Percentiles rank a stretch among this genome's conserved stretches.
Conservation (phyloP, 2,797 vertebrate species). For the Pachyuromys duprasi region DNA sequence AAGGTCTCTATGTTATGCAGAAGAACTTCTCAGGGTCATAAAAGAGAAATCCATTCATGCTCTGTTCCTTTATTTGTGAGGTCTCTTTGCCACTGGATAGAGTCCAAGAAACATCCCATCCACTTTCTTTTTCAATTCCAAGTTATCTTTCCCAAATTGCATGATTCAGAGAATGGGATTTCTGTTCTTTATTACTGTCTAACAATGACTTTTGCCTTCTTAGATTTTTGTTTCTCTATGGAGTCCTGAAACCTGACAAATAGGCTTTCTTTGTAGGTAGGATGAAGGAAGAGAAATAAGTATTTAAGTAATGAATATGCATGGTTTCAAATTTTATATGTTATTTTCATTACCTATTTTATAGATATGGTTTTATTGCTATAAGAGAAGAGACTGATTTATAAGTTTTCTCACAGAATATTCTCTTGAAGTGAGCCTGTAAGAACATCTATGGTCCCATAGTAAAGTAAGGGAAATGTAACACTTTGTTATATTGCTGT, state of each 20-base stretch:
- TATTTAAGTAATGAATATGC: not conserved
- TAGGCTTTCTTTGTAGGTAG: not conserved
- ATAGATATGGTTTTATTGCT: not conserved
- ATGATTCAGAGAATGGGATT: not conserved
- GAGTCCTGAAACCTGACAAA: not conserved
- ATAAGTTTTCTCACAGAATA: not conserved
- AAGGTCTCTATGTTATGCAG: not conserved
- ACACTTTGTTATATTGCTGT: not conserved
- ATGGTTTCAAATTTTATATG: not conserved
- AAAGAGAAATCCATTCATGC: not conserved
- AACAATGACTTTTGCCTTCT: not conserved
- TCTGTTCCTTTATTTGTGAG: not conserved
- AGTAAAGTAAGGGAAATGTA: not conserved
- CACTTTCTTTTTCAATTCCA: not conserved
- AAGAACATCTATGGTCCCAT: not conserved
- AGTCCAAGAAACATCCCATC: not conserved
- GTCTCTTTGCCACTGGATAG: not conserved
- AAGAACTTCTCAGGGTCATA: not conserved
- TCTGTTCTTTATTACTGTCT: not conserved
- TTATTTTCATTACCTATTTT: not conserved
- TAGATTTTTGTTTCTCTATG: not conserved
- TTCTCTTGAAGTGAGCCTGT: not conserved
- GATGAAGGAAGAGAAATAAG: not conserved
- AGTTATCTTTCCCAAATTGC: not conserved
- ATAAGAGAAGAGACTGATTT: conserved; percentile 17